Evolutionary conservation across 2,113 vertebrate species (phyloP).

Genomic region (Microcebus tavaratra): DNA sequence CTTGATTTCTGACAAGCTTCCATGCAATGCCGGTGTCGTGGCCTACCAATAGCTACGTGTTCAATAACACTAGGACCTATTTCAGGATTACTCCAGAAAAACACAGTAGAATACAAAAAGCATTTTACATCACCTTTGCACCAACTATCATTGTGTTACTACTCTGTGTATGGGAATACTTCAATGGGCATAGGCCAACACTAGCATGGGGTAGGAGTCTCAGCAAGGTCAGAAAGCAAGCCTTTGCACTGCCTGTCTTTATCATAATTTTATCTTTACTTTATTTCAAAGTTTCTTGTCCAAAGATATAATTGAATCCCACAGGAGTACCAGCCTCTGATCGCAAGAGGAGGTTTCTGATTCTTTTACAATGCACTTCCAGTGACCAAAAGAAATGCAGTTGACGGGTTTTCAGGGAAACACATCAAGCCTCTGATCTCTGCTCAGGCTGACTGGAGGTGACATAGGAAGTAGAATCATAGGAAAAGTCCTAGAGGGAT

Average conservation of each 20-base stretch:
- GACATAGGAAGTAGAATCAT: neutral
- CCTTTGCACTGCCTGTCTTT: neutral
- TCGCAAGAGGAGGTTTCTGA: neutral
- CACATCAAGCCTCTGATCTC: slow-evolving; percentile 22
- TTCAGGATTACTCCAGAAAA: neutral
- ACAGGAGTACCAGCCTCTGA: neutral
- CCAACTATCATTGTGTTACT: neutral
- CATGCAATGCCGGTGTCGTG: neutral
- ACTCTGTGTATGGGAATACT: neutral
- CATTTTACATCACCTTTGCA: neutral
- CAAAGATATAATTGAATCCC: neutral
- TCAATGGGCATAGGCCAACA: neutral
- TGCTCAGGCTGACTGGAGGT: neutral
- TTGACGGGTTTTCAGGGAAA: slow-evolving; percentile 24
- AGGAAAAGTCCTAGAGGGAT: neutral
- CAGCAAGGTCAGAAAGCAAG: neutral
- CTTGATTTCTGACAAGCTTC: neutral
- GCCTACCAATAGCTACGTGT: neutral
- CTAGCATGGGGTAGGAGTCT: neutral
- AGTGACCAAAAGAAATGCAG: slow-evolving; percentile 20
- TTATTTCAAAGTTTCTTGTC: slow-evolving; percentile 52
- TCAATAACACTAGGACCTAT: neutral
- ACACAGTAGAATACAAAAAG: neutral
- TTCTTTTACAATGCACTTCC: slow-evolving; percentile 51
- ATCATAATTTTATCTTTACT: slow-evolving; percentile 32